Evolutionary conservation across 2,888 invertebrate genomes (phyloP).

Genomic region (Nemurella pictetii): DNA sequence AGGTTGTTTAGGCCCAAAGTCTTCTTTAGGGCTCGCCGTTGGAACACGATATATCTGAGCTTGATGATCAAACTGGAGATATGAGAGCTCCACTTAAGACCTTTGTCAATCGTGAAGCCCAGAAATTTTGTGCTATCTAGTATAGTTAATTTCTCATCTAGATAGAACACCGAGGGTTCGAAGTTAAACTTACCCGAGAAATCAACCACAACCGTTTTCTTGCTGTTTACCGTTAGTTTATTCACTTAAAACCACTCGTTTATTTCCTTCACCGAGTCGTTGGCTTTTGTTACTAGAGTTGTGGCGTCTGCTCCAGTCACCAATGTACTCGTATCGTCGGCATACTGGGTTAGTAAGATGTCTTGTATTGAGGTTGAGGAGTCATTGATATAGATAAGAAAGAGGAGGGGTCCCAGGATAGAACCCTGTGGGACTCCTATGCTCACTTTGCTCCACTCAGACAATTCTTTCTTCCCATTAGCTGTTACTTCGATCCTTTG

Average conservation of each 20-base stretch:
- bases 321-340: neutral
- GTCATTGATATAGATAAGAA: constrained; percentile 1
- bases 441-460: neutral
- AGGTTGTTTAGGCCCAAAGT: neutral
- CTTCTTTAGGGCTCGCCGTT: too few species aligned
- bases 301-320: neutral
- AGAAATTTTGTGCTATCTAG: neutral
- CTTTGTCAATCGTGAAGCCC: neutral
- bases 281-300: neutral
- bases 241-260: too few species aligned
- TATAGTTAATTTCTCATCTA: neutral
- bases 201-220: too few species aligned
- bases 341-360: neutral
- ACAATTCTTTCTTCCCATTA: neutral
- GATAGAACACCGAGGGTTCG: too few species aligned
- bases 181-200: too few species aligned
- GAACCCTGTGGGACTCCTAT: constrained; percentile 13
- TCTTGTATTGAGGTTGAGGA: neutral
- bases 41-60: too few species aligned
- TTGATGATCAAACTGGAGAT: too few species aligned
- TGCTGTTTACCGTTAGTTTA: too few species aligned
- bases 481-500: constrained; percentile 7
- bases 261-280: too few species aligned
- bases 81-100: neutral
- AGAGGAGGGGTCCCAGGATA: constrained; percentile 5